phyloP scores from a whole-genome alignment of 2,113 vertebrate genomes.

The Nestor notabilis region DNA sequence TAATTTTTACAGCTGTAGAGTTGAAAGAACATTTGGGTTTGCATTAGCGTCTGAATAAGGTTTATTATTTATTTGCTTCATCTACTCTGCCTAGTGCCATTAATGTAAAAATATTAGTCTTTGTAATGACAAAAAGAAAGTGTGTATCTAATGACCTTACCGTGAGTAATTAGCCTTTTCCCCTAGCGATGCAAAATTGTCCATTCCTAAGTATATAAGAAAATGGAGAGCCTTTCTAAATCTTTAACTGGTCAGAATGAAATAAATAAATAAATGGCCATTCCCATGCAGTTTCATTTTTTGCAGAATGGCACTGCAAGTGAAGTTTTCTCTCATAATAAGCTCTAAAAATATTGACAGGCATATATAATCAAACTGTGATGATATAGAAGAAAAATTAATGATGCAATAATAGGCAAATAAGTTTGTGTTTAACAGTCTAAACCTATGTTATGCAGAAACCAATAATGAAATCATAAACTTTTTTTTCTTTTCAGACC shows the following conservation, averaged over 20 bases:
- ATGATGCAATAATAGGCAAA: constrained; percentile 31
- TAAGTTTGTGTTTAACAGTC: constrained; percentile 38
- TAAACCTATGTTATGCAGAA: constrained; percentile 32
- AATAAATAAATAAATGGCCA: background rate
- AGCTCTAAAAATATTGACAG: constrained; percentile 44
- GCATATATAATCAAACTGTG: constrained; percentile 48
- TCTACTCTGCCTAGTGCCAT: constrained; percentile 31
- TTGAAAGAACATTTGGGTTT: constrained; percentile 55
- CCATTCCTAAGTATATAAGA: constrained; percentile 57
- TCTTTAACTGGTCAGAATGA: background rate
- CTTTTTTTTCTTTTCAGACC: background rate
- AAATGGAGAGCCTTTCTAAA: constrained; percentile 51
- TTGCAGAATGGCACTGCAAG: background rate
- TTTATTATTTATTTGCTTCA: constrained; percentile 71
- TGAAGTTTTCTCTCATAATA: background rate
- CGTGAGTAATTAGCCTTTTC: constrained; percentile 70
- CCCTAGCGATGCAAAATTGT: constrained; percentile 58
- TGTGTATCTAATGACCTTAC: constrained; percentile 71
- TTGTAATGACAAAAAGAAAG: constrained; percentile 69
- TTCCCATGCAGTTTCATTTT: background rate
- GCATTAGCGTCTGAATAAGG: constrained; percentile 39
- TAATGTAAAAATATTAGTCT: constrained; percentile 70
- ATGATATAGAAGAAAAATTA: constrained; percentile 35
- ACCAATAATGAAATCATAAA: constrained; percentile 31
- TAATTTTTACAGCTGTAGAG: constrained; percentile 60